phyloP scores from a whole-genome alignment of 2,797 vertebrate genomes.

The Hippoglossus hippoglossus region DNA sequence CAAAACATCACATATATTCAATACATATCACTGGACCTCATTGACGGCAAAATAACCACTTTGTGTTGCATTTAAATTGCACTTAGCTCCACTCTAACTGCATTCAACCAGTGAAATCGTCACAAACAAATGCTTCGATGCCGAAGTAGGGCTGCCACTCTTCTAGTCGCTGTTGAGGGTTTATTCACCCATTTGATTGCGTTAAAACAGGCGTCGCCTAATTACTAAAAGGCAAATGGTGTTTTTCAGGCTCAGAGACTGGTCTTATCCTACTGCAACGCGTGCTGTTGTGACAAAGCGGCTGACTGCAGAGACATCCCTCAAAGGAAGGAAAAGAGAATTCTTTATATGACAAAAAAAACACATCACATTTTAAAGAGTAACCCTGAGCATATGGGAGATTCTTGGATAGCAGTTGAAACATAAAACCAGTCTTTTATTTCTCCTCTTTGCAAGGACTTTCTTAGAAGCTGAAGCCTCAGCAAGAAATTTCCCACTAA shows the following conservation, averaged over 20 bases:
- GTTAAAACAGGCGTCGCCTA: conserved; percentile 17
- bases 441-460: conserved; percentile 45
- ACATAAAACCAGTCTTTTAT: conserved; percentile 60
- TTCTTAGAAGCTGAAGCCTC: conserved; percentile 51
- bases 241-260: conserved; percentile 19
- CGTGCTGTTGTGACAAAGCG: not conserved
- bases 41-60: conserved; percentile 10
- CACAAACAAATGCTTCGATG: conserved; percentile 13
- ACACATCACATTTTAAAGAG: conserved; percentile 28
- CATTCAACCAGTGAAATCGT: conserved; percentile 10
- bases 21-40: conserved; percentile 7
- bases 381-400: conserved; percentile 40
- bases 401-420: conserved; percentile 42
- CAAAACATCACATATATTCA: conserved; percentile 3
- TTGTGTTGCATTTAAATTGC: conserved; percentile 24
- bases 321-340: not conserved
- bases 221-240: conserved; percentile 22
- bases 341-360: conserved; percentile 29
- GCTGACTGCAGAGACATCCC: not conserved
- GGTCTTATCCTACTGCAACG: conserved; percentile 3
- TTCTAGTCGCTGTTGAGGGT: conserved; percentile 13
- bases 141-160: not conserved
- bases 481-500: conserved; percentile 60
- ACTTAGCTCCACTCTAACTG: not conserved
- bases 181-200: conserved; percentile 37